Base-by-base conservation (phyloP, 2,797 vertebrate species). In the Geotria australis region DNA sequence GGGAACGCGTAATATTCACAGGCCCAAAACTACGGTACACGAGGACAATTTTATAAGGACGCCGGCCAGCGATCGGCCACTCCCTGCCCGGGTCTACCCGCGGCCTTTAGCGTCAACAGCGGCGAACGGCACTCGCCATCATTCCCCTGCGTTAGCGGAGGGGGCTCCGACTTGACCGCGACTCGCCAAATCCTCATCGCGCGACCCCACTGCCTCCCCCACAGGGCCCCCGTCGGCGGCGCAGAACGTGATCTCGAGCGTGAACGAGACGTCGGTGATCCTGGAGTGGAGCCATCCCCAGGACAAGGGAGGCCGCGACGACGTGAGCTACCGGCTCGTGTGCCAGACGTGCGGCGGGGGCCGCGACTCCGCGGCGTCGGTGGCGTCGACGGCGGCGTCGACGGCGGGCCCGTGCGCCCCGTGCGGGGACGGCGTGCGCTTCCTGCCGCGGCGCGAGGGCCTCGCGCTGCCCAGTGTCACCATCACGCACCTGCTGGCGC, bases 321-420 rank as follows among this genome's bases (percentile, higher is more conserved):
- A 95, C 7, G 73, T 93, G 1, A 83, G 91, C 47, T 95, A 85
- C 69, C 94, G 93, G 68, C 78, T 94, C 71, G 89, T 95, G 66
- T 95, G 88, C 66, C 91, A 95, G 68, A 93, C 82, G 70, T 95
- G 88, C 0, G 80, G 79, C 9, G 78, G 77, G 0, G 79, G 80
- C 1, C 74, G 81, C 0, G 77, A 79, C 0, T 73, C 78, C 1
- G 24, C 24, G 24, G 24, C 24, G 24, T 24, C 24, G 5, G 3
- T 24, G 24, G 3, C 24, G 24, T 24, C 24, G 5, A 3, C 24
- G 24, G 24, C 24, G 3, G 3, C 24, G 24, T 3, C 24, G 24
- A 3, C 24, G 24, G 9, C 49, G 15, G 53, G 49, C 9, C 12
- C 12, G 7, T 95, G 88, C 68, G 83, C 79, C 0, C 85, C 84